phyloP scores from a whole-genome alignment of 2,797 vertebrate genomes.

The Potorous gilbertii region DNA sequence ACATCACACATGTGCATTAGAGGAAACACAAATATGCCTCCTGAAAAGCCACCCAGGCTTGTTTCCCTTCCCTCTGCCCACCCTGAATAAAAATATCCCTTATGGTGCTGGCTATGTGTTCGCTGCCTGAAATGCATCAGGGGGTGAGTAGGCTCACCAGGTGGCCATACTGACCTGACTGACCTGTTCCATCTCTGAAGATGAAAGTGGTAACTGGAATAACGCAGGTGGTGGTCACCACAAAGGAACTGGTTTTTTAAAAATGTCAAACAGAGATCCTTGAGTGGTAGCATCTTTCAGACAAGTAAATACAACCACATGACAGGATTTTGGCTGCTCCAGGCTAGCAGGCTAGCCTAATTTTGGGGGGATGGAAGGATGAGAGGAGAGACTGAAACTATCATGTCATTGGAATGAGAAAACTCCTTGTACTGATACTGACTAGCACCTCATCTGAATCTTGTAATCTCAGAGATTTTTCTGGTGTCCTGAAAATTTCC shows the following conservation, averaged over 20 bases:
- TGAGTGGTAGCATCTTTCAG: background rate
- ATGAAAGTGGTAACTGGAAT: background rate
- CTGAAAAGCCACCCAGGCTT: background rate
- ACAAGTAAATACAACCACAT: background rate
- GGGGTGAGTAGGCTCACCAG: background rate
- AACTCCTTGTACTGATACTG: background rate
- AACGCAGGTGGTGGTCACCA: background rate
- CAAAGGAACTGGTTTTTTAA: background rate
- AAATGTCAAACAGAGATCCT: background rate
- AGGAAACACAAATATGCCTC: slow-evolving; percentile 65
- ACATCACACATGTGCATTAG: slow-evolving; percentile 8
- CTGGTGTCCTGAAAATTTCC: background rate
- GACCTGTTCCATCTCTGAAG: background rate
- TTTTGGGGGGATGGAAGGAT: background rate
- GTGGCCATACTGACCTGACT: background rate
- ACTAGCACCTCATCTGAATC: background rate
- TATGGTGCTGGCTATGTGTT: background rate
- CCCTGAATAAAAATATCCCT: background rate
- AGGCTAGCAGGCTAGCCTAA: background rate
- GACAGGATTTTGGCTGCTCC: background rate
- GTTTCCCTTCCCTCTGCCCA: slow-evolving; percentile 35
- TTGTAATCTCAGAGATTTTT: slow-evolving; percentile 5
- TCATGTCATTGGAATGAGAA: background rate
- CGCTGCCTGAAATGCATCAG: background rate
- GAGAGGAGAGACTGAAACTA: background rate